Evolutionary conservation across 2,797 vertebrate genomes (phyloP).

Genomic region (Mycteria americana): DNA sequence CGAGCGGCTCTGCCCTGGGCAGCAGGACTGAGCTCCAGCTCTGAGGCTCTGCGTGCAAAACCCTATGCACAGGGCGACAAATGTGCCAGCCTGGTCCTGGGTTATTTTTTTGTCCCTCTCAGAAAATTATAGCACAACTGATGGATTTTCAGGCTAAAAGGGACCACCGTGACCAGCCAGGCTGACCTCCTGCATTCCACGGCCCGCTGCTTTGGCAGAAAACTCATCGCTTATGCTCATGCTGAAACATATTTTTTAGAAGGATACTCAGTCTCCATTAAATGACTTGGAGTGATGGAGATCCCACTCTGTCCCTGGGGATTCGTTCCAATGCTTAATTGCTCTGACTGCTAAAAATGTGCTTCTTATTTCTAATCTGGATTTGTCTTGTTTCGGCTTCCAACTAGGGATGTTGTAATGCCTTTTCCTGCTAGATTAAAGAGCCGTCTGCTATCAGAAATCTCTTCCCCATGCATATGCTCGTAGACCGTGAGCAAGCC

Average conservation of each 20-base stretch:
- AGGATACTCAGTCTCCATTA: slow-evolving; percentile 13
- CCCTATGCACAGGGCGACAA: too few species aligned
- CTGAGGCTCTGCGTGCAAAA: too few species aligned
- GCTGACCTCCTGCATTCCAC: slow-evolving; percentile 39
- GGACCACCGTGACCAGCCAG: not conserved
- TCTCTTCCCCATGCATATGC: slow-evolving; percentile 50
- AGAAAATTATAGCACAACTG: not conserved
- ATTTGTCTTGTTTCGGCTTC: slow-evolving; percentile 61
- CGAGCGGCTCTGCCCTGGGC: not conserved
- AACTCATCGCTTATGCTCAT: not conserved
- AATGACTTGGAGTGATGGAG: slow-evolving; percentile 40
- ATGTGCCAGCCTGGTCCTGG: too few species aligned
- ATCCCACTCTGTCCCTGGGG: slow-evolving; percentile 48
- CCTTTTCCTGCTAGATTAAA: slow-evolving; percentile 69
- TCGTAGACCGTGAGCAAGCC: slow-evolving; percentile 41
- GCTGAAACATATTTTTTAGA: not conserved
- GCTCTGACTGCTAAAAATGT: slow-evolving; percentile 63
- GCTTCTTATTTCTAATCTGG: slow-evolving; percentile 66
- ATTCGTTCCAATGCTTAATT: slow-evolving; percentile 50
- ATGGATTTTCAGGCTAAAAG: not conserved
- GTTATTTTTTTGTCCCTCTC: not conserved
- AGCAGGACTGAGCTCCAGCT: too few species aligned
- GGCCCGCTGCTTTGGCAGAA: slow-evolving; percentile 15
- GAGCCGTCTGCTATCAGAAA: slow-evolving; percentile 61
- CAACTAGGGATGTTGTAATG: slow-evolving; percentile 55